These are phyloP conservation scores for Capromys pilorides DNA, from an alignment of 2,797 vertebrate species.

Conservation along the genomic window DNA sequence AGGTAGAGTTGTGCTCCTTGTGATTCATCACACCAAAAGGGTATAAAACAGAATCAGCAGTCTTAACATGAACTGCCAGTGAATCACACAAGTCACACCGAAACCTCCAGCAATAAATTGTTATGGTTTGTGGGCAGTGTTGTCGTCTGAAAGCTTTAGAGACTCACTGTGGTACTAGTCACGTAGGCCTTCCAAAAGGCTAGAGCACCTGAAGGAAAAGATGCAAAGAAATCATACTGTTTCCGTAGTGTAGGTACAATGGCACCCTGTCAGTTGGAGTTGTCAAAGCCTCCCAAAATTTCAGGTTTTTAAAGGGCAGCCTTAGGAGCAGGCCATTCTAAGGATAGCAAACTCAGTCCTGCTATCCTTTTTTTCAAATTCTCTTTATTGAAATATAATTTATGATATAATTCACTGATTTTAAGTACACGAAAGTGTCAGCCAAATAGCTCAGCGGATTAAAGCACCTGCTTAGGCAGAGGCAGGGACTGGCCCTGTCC, in stretches of 20 bases:
- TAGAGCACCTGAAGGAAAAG: background rate
- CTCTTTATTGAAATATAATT: constrained; percentile 1
- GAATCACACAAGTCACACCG: background rate
- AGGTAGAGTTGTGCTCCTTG: background rate
- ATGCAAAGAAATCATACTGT: background rate
- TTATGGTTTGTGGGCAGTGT: background rate
- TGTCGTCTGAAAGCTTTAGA: background rate
- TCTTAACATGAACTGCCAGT: background rate
- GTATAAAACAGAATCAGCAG: background rate
- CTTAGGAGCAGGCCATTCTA: background rate
- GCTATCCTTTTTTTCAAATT: background rate
- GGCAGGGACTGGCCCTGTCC: too few species aligned
- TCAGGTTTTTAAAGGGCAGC: background rate
- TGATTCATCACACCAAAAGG: background rate
- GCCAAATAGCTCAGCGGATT: too few species aligned
- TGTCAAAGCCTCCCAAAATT: background rate
- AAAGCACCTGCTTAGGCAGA: too few species aligned
- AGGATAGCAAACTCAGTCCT: background rate
- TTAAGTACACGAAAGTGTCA: background rate
- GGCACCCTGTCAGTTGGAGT: background rate
- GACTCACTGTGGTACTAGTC: background rate
- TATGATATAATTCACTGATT: background rate
- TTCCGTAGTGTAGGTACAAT: background rate
- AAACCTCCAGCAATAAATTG: background rate
- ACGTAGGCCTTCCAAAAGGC: background rate